These are phyloP conservation scores for Corythoichthys haematopterus DNA, from an alignment of 2,113 vertebrate species.

Conservation along the genomic window DNA sequence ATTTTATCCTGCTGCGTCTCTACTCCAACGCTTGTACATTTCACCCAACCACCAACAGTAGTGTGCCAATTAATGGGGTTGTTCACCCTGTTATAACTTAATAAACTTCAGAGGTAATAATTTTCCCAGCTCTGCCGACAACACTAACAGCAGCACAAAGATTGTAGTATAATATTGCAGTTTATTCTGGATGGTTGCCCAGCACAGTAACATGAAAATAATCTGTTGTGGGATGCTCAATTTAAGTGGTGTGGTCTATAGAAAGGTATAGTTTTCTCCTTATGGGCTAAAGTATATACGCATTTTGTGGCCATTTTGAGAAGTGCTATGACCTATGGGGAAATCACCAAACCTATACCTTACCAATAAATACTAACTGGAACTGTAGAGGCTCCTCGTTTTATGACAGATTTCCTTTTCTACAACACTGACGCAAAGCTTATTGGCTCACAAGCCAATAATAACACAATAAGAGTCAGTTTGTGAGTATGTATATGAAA, in stretches of 20 bases:
- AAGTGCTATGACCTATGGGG: not conserved
- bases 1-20: slow-evolving; percentile 41
- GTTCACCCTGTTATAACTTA: slow-evolving; percentile 65
- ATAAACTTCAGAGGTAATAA: slow-evolving; percentile 69
- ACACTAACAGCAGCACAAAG: slow-evolving; percentile 50
- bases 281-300: slow-evolving; percentile 3
- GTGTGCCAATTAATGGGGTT: slow-evolving; percentile 61
- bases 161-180: slow-evolving; percentile 63
- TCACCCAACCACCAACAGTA: slow-evolving; percentile 55
- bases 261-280: slow-evolving; percentile 11
- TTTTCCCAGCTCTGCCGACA: slow-evolving; percentile 51
- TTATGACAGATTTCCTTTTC: not conserved
- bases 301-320: slow-evolving; percentile 25
- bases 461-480: no score
- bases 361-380: not conserved
- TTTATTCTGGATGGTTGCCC: slow-evolving; percentile 75
- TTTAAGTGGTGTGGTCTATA: slow-evolving; percentile 20
- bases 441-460: no score
- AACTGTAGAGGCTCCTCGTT: not conserved
- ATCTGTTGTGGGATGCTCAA: slow-evolving; percentile 42
- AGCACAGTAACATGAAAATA: slow-evolving; percentile 47
- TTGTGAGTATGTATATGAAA: no score
- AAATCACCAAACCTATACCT: not conserved
- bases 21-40: slow-evolving; percentile 18
- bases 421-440: not conserved